Percentiles rank a stretch among this genome's conserved stretches.
phyloP scores from a whole-genome alignment of 1,140 invertebrate species.

The Microplitis demolitor region DNA sequence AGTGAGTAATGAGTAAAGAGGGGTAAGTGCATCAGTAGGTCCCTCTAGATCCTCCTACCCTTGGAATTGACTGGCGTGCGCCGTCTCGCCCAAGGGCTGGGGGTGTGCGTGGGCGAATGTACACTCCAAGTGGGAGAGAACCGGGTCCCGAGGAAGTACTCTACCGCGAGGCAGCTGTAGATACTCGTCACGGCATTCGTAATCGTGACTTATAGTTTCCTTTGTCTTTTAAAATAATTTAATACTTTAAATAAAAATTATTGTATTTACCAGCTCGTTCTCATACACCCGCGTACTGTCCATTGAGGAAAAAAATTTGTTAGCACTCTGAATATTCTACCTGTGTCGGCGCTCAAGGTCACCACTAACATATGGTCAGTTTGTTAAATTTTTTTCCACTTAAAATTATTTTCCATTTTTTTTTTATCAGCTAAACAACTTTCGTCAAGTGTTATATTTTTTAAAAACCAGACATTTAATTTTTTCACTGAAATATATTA shows the following conservation, averaged over 20 bases:
- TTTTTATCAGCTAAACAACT: neutral
- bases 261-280: too few species aligned
- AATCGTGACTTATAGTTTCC: conserved; percentile 26
- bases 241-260: neutral
- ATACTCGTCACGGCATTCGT: conserved; percentile 23
- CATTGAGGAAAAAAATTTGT: neutral
- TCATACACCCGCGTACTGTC: too few species aligned
- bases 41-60: conserved; percentile 21
- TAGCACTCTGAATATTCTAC: too few species aligned
- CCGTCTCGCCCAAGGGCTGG: conserved; percentile 20
- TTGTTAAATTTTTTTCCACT: neutral
- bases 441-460: neutral
- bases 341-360: conserved; percentile 16
- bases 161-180: conserved; percentile 26
- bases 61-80: conserved; percentile 18
- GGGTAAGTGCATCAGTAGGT: conserved; percentile 38
- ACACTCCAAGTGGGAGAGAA: conserved; percentile 19
- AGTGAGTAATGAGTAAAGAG: neutral
- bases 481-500: too few species aligned
- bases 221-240: neutral
- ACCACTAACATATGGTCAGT: conserved; percentile 19
- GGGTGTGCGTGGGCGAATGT: conserved; percentile 16
- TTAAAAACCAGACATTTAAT: too few species aligned
- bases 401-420: neutral
- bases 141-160: conserved; percentile 17